These are phyloP conservation scores for Geophilus truncorum DNA, from an alignment of 2,888 invertebrate genomes.

Conservation along the genomic window DNA sequence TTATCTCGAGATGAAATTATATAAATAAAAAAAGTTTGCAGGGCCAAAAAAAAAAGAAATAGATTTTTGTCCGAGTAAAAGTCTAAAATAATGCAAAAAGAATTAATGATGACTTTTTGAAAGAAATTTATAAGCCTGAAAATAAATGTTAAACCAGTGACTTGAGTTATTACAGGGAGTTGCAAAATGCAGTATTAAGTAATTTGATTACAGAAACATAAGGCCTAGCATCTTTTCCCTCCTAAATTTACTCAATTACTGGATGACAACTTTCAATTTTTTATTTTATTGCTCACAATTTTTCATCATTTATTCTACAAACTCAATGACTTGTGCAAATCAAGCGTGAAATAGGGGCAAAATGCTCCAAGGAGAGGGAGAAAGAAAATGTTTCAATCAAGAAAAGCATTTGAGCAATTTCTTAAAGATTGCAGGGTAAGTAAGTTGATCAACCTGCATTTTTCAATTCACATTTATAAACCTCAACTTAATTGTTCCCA, in stretches of 20 bases:
- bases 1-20: background rate
- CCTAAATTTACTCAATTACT: background rate
- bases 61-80: too few relatives aligned
- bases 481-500: background rate
- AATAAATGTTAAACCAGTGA: background rate
- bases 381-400: slow-evolving; percentile 20
- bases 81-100: too few relatives aligned
- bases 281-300: background rate
- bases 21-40: background rate
- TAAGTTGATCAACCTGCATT: background rate
- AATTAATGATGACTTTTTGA: too few relatives aligned
- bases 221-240: background rate
- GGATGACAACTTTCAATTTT: background rate
- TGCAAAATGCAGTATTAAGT: background rate
- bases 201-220: background rate
- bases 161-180: background rate
- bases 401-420: slow-evolving; percentile 7
- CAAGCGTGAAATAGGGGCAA: slow-evolving; percentile 10
- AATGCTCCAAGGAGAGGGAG: background rate
- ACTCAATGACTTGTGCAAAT: slow-evolving; percentile 11
- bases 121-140: too few relatives aligned
- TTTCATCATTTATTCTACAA: slow-evolving; percentile 7
- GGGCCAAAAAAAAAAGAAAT: too few relatives aligned
- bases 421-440: background rate
- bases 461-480: background rate